Evolutionary conservation across 2,797 vertebrate species (phyloP).

Genomic region (Sebastes alutus): DNA sequence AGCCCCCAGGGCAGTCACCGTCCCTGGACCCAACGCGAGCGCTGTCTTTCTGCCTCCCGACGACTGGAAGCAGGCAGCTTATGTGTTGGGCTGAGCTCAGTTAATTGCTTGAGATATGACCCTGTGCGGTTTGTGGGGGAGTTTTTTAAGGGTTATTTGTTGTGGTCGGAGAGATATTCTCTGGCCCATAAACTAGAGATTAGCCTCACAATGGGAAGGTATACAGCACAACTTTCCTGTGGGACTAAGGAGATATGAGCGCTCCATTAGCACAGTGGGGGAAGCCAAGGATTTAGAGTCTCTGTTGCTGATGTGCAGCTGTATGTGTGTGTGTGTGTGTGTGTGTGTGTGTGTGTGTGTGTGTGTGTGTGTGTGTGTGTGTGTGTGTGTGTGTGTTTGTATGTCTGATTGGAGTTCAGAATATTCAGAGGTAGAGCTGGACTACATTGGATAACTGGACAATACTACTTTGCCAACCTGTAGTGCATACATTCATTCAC

Average conservation of each 20-base stretch:
- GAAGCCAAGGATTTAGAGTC: slow-evolving; percentile 40
- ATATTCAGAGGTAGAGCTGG: neutral
- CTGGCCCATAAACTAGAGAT: slow-evolving; percentile 67
- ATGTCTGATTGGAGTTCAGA: slow-evolving; percentile 13
- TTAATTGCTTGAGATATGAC: slow-evolving; percentile 77
- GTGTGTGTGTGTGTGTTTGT: neutral
- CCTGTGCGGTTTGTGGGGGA: slow-evolving; percentile 57
- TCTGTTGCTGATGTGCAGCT: slow-evolving; percentile 22
- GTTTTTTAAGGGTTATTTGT: slow-evolving; percentile 60
- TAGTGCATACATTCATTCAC: neutral
- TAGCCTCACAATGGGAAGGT: slow-evolving; percentile 70
- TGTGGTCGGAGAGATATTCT: slow-evolving; percentile 67
- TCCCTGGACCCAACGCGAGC: slow-evolving; percentile 48
- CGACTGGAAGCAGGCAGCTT: slow-evolving; percentile 54
- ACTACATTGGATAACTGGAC: neutral
- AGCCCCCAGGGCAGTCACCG: slow-evolving; percentile 59
- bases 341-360: neutral
- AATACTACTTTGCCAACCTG: neutral
- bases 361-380: no score
- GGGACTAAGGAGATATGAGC: slow-evolving; percentile 63
- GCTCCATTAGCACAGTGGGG: slow-evolving; percentile 57
- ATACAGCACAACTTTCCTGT: slow-evolving; percentile 62
- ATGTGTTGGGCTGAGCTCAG: slow-evolving; percentile 55
- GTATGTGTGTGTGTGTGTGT: neutral
- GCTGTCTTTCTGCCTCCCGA: slow-evolving; percentile 28